These are phyloP conservation scores for Diadegma fenestrale DNA, from an alignment of 2,888 invertebrate species.

Conservation along the genomic window DNA sequence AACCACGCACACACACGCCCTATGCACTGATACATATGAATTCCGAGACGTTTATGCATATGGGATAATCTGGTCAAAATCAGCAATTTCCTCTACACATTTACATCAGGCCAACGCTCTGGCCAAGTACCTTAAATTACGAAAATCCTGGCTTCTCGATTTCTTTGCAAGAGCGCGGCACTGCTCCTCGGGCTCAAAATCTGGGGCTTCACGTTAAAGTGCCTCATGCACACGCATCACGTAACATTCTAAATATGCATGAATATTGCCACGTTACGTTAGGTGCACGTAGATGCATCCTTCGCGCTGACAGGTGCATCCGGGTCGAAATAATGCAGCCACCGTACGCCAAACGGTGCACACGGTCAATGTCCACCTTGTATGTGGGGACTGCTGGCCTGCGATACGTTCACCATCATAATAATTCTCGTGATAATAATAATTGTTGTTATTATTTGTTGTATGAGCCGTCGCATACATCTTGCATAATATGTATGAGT, in stretches of 20 bases:
- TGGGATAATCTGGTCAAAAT: slow-evolving; percentile 30
- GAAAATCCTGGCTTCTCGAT: neutral
- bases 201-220: neutral
- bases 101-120: no score
- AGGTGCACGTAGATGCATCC: slow-evolving; percentile 19
- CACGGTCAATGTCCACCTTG: slow-evolving; percentile 21
- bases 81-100: neutral
- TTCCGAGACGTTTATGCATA: neutral
- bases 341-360: slow-evolving; percentile 64
- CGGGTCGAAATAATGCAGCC: slow-evolving; percentile 65
- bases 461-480: neutral
- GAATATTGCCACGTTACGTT: neutral
- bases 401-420: neutral
- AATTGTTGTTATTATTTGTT: neutral
- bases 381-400: slow-evolving; percentile 5
- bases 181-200: neutral
- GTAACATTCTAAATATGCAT: neutral
- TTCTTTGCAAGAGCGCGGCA: neutral
- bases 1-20: slow-evolving; percentile 9
- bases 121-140: no score
- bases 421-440: neutral
- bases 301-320: slow-evolving; percentile 62
- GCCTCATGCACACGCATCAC: neutral
- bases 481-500: neutral
- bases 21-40: neutral